Evolutionary conservation across 2,113 vertebrate genomes (phyloP), one percentile per base, ranked within the genome.

Genomic region (Cettia cetti): DNA sequence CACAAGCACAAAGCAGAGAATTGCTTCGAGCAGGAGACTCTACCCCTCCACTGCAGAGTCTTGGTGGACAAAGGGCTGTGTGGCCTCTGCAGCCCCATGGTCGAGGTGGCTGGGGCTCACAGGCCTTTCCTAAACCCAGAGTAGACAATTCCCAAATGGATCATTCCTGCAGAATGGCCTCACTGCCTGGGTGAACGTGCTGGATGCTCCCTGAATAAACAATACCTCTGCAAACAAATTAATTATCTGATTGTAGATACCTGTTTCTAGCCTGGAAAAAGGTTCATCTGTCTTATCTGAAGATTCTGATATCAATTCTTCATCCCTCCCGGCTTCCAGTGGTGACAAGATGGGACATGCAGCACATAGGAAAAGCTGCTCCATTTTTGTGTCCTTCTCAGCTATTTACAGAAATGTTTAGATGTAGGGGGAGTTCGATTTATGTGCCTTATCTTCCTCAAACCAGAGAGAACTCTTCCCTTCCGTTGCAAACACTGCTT

Each of bases 371-470:
- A 95, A 95, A 96, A 96, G 80, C 33, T 26, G 60, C 65, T 70
- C 70, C 74, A 20, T 52, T 90, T 92, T 96, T 94, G 89, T 79
- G 68, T 96, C 83, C 93, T 96, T 37, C 96, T 96, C 86, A 95
- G 96, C 82, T 97, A 82, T 97, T 98, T 97, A 83, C 97, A 96
- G 95, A 94, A 97, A 87, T 78, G 76, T 94, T 98, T 83, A 96
- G 89, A 94, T 96, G 84, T 82, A 88, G 80, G 91, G 94, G 54
- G 71, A 87, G 76, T 92, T 92, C 18, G 22, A 95, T 97, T 97
- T 96, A 95, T 96, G 95, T 93, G 76, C 94, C 95, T 98, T 97
- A 98, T 98, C 97, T 97, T 90, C 83, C 74, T 91, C 92, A 94
- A 80, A 90, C 97, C 97, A 98, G 97, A 96, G 40, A 97, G 94